Conservation (phyloP, 2,888 invertebrate species). For the Dione juno region DNA sequence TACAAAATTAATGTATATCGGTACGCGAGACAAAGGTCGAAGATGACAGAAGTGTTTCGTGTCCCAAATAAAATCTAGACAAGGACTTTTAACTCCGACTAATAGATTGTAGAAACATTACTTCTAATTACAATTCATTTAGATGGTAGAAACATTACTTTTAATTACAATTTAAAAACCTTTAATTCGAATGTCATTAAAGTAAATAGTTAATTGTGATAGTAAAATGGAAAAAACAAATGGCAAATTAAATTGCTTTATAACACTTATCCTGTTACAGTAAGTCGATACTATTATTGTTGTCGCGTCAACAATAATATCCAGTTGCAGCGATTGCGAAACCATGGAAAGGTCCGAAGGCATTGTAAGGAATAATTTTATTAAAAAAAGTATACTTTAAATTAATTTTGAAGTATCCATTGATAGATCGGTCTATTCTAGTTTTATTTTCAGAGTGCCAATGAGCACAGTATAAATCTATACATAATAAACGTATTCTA, state of each 20-base stretch:
- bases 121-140: neutral
- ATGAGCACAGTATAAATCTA: conserved; percentile 51
- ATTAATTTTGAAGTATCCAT: conserved; percentile 14
- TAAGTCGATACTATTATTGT: conserved; percentile 51
- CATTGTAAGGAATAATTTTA: neutral
- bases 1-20: conserved; percentile 17
- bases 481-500: conserved; percentile 35
- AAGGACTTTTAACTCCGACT: conserved; percentile 3
- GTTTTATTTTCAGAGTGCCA: conserved; percentile 65
- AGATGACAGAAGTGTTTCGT: conserved; percentile 12
- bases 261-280: conserved; percentile 52
- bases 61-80: conserved; percentile 24
- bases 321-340: conserved; percentile 27
- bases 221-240: neutral
- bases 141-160: neutral
- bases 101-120: neutral
- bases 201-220: neutral
- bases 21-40: conserved; percentile 21
- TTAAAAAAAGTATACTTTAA: neutral
- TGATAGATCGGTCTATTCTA: conserved; percentile 19
- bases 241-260: neutral
- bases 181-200: neutral
- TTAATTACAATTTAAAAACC: neutral
- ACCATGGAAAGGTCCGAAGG: neutral
- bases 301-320: conserved; percentile 35